Conservation (phyloP, 2,113 vertebrate genomes). For the Tympanuchus pallidicinctus region DNA sequence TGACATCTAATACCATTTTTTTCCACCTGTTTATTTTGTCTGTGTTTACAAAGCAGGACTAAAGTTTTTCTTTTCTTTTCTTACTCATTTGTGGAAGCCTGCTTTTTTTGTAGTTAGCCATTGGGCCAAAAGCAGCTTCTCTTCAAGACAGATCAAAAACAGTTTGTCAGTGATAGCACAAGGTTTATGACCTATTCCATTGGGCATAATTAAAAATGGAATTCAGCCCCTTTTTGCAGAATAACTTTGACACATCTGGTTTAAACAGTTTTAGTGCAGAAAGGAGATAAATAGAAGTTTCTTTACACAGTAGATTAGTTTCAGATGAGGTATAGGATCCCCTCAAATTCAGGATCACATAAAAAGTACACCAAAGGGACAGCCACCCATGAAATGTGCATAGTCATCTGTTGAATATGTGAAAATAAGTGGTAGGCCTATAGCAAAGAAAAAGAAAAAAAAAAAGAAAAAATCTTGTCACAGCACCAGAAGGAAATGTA, state of each 20-base stretch:
- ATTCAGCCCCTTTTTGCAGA: conserved; percentile 51
- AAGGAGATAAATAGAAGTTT: conserved; percentile 55
- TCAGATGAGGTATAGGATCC: conserved; percentile 52
- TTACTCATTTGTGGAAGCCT: neutral
- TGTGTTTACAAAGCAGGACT: neutral
- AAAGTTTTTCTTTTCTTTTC: rapidly evolving
- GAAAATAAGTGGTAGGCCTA: conserved; percentile 1
- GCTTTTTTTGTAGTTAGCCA: conserved; percentile 28
- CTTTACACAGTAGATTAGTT: conserved; percentile 59
- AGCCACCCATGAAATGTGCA: conserved; percentile 11
- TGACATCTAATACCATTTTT: neutral
- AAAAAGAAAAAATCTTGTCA: neutral
- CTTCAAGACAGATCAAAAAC: conserved; percentile 38
- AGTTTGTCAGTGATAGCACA: conserved; percentile 50
- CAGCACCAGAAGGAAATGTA: conserved; percentile 12
- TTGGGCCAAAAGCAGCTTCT: conserved; percentile 26
- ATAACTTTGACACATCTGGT: conserved; percentile 67
- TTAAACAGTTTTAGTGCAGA: conserved; percentile 45
- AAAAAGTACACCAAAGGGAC: neutral
- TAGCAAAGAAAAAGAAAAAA: neutral
- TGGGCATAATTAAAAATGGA: conserved; percentile 66
- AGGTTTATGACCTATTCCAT: conserved; percentile 48
- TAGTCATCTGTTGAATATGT: neutral
- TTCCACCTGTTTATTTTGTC: neutral
- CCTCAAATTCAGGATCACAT: conserved; percentile 15